Conservation (phyloP, 2,888 invertebrate genomes). For the Eurois occulta region DNA sequence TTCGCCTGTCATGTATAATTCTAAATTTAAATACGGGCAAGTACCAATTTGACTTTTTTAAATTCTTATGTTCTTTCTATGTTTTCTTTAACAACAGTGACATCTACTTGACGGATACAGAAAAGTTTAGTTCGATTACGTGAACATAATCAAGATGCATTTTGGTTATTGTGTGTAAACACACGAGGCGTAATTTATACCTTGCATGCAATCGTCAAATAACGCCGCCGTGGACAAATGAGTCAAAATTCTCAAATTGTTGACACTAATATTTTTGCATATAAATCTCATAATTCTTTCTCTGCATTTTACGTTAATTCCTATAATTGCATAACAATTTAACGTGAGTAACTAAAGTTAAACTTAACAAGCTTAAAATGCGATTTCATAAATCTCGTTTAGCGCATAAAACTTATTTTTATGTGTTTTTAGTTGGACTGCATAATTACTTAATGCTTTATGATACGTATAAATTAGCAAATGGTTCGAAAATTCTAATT, state of each 20-base stretch:
- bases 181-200: too few relatives aligned
- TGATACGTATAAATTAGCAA: slow-evolving; percentile 34
- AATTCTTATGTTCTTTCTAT: too few relatives aligned
- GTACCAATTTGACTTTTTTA: too few relatives aligned
- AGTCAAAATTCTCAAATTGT: neutral
- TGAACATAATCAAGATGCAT: too few relatives aligned
- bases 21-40: too few relatives aligned
- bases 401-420: slow-evolving; percentile 35
- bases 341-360: neutral
- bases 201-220: too few relatives aligned
- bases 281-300: neutral
- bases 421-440: slow-evolving; percentile 25
- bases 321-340: neutral
- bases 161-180: too few relatives aligned
- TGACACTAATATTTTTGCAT: neutral
- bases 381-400: slow-evolving; percentile 40
- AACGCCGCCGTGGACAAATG: too few relatives aligned
- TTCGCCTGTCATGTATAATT: too few relatives aligned
- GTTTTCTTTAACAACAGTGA: too few relatives aligned
- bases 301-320: slow-evolving; percentile 1
- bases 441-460: slow-evolving; percentile 41
- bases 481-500: slow-evolving; percentile 39
- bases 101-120: too few relatives aligned
- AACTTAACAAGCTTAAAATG: slow-evolving; percentile 34
- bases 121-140: too few relatives aligned